Evolutionary conservation across 2,113 vertebrate genomes (phyloP).

Genomic region (Malurus melanocephalus): DNA sequence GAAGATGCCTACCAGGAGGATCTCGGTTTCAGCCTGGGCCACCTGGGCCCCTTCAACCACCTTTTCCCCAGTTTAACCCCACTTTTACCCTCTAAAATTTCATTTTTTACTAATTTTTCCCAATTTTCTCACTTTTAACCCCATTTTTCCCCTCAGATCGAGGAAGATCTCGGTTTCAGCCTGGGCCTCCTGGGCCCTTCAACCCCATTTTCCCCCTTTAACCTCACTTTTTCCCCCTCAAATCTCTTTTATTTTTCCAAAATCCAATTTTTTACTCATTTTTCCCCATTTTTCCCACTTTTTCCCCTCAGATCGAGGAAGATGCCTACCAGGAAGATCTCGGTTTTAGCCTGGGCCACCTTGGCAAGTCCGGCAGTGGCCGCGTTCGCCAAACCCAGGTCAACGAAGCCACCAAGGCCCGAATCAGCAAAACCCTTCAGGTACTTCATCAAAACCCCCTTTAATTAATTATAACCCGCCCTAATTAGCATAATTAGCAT

Average conservation of each 20-base stretch:
- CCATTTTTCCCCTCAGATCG: not conserved
- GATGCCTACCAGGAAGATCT: no score
- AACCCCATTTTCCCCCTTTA: not conserved
- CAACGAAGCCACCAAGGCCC: not conserved
- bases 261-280: no score
- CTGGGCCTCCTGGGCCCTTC: no score
- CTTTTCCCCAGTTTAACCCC: not conserved
- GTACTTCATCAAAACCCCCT: not conserved
- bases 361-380: not conserved
- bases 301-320: no score
- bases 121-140: not conserved
- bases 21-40: not conserved
- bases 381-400: not conserved
- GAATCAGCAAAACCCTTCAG: not conserved
- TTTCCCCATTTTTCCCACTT: no score
- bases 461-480: not conserved
- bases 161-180: no score
- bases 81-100: no score
- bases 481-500: fast-evolving
- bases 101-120: no score
- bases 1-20: not conserved
- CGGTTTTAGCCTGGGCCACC: no score
- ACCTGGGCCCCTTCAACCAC: no score
- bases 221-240: not conserved
- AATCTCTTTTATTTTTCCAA: not conserved